A percentile compares a stretch with the other conserved stretches of the same genome.
These are phyloP conservation scores for Ornithoptera priamus DNA, from an alignment of 2,888 invertebrate genomes.

Conservation along the genomic window DNA sequence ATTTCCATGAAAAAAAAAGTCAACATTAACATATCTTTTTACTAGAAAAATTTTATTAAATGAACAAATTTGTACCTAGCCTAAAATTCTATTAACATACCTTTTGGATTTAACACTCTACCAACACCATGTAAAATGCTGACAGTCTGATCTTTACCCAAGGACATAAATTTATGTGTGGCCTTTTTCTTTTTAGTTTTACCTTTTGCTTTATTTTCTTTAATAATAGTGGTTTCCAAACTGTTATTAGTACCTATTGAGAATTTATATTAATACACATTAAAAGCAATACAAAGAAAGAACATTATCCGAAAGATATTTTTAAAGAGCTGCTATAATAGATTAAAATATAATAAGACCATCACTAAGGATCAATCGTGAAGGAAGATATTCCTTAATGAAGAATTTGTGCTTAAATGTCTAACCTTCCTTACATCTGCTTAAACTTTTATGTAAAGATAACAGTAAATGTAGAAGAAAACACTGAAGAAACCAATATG, in stretches of 20 bases:
- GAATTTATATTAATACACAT: not conserved
- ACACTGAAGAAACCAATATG: not conserved
- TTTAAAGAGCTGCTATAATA: too few species aligned
- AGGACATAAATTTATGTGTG: conserved; percentile 67
- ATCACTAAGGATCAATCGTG: too few species aligned
- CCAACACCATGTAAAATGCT: conserved; percentile 88
- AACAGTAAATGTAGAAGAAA: not conserved
- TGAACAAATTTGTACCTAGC: not conserved
- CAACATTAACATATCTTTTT: too few species aligned
- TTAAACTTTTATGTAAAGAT: too few species aligned
- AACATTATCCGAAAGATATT: too few species aligned
- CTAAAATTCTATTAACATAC: conserved; percentile 58
- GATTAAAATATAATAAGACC: too few species aligned
- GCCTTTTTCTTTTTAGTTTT: conserved; percentile 71
- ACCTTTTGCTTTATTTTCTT: conserved; percentile 60
- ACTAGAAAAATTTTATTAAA: not conserved
- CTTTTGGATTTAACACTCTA: conserved; percentile 88
- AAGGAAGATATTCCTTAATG: too few species aligned
- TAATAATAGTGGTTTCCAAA: conserved; percentile 63
- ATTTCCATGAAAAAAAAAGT: too few species aligned
- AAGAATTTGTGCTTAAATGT: too few species aligned
- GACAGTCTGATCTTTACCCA: conserved; percentile 85
- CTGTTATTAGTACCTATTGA: conserved; percentile 55
- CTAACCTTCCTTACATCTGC: too few species aligned
- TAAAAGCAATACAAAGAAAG: too few species aligned